Evolutionary conservation across 2,888 invertebrate genomes (phyloP).

Genomic region (Alviniconcha strummeri): DNA sequence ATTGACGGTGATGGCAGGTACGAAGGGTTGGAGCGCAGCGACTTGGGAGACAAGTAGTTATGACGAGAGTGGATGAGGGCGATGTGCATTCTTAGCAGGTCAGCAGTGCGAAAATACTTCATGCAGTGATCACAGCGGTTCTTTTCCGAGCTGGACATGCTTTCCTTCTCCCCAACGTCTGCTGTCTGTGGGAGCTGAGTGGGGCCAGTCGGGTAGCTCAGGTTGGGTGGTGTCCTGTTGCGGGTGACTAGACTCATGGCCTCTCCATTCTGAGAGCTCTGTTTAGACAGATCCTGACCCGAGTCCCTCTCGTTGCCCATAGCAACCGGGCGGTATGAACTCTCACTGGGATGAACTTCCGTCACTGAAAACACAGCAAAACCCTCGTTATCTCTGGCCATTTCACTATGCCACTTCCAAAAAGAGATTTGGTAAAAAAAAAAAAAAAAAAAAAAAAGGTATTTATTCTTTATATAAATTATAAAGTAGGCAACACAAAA

Average conservation of each 20-base stretch:
- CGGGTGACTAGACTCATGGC: slow-evolving; percentile 34
- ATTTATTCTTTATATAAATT: too few relatives aligned
- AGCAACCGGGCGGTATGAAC: slow-evolving; percentile 26
- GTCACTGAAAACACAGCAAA: slow-evolving; percentile 38
- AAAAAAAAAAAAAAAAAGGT: too few relatives aligned
- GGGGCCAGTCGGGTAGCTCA: slow-evolving; percentile 31
- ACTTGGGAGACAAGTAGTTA: slow-evolving; percentile 22
- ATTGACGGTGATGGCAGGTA: slow-evolving; percentile 10
- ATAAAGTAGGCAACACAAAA: not conserved
- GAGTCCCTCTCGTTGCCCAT: slow-evolving; percentile 18
- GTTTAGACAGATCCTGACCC: slow-evolving; percentile 29
- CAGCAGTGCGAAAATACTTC: slow-evolving; percentile 28
- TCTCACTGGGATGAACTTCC: slow-evolving; percentile 19
- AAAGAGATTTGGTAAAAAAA: not conserved
- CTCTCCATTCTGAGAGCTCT: slow-evolving; percentile 31
- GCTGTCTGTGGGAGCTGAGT: slow-evolving; percentile 33
- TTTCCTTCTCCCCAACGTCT: slow-evolving; percentile 8
- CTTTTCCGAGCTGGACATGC: slow-evolving; percentile 5
- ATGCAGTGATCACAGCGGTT: slow-evolving; percentile 29
- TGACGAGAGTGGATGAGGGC: slow-evolving; percentile 25
- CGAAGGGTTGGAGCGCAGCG: slow-evolving; percentile 4
- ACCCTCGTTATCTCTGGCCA: slow-evolving; percentile 33
- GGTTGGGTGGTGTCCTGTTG: slow-evolving; percentile 19
- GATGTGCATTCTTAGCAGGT: slow-evolving; percentile 31
- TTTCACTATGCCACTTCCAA: not conserved